Conservation (phyloP, 1,140 invertebrate species). For the Aleiodes sp. region DNA sequence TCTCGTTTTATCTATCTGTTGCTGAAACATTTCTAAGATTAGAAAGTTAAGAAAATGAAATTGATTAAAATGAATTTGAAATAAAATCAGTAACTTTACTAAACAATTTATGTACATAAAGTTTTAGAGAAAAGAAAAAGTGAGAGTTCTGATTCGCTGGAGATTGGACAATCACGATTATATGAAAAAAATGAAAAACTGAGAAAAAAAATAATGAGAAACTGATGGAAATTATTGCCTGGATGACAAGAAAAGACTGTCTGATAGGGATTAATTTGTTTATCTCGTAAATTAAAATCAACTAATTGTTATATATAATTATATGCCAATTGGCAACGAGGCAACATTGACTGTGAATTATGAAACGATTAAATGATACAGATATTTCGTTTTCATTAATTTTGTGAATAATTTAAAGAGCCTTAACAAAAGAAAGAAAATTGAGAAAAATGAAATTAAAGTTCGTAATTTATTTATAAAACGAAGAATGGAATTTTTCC, state of each 20-base stretch:
- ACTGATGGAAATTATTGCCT: neutral
- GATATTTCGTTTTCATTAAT: neutral
- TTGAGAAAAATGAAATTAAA: too few species aligned
- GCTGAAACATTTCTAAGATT: neutral
- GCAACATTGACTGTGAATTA: slow-evolving; percentile 36
- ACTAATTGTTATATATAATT: too few species aligned
- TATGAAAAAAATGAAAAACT: neutral
- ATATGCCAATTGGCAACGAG: slow-evolving; percentile 22
- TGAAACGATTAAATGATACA: slow-evolving; percentile 19
- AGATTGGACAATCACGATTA: slow-evolving; percentile 33
- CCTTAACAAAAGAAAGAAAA: too few species aligned
- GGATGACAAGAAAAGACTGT: neutral
- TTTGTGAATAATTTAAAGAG: neutral
- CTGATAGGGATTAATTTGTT: neutral
- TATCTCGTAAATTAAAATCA: neutral
- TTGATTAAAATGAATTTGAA: neutral
- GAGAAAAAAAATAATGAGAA: neutral
- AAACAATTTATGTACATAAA: slow-evolving; percentile 46
- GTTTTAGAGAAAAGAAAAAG: slow-evolving; percentile 6
- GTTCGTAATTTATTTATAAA: too few species aligned
- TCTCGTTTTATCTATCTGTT: neutral
- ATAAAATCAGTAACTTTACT: slow-evolving; percentile 33
- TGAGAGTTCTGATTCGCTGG: slow-evolving; percentile 37
- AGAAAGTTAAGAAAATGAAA: neutral
- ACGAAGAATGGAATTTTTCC: too few species aligned